Evolutionary conservation across 2,113 vertebrate species (phyloP).

Genomic region (Brachyistius frenatus): DNA sequence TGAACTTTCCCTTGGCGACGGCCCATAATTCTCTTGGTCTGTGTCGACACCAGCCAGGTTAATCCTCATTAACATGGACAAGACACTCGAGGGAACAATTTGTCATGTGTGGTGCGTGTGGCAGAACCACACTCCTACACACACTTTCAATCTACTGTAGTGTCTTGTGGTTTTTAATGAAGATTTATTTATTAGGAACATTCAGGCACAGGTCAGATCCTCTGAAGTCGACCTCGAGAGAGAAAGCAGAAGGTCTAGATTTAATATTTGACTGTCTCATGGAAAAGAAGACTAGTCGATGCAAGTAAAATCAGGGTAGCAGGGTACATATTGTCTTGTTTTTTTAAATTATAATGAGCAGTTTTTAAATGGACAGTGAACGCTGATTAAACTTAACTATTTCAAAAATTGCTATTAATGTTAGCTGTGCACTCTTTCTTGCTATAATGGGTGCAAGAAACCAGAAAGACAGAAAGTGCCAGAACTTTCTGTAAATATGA

Average conservation of each 20-base stretch:
- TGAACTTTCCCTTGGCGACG: slow-evolving; percentile 16
- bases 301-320: not conserved
- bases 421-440: not conserved
- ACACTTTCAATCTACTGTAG: slow-evolving; percentile 14
- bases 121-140: slow-evolving; percentile 3
- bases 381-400: not conserved
- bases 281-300: not conserved
- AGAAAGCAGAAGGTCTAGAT: slow-evolving; percentile 4
- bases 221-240: not conserved
- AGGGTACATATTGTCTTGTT: too few relatives aligned
- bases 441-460: not conserved
- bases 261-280: not conserved
- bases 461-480: not conserved
- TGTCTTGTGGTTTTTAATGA: slow-evolving; percentile 15
- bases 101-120: slow-evolving; percentile 39
- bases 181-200: slow-evolving; percentile 17
- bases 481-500: not conserved
- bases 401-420: not conserved
- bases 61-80: slow-evolving; percentile 67
- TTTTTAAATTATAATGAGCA: not conserved
- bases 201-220: slow-evolving; percentile 16
- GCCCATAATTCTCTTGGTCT: slow-evolving; percentile 15
- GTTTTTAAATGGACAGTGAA: not conserved
- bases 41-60: slow-evolving; percentile 51
- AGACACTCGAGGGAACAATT: slow-evolving; percentile 56